phyloP scores from a whole-genome alignment of 2,888 invertebrate genomes.

The Dasypolia templi region DNA sequence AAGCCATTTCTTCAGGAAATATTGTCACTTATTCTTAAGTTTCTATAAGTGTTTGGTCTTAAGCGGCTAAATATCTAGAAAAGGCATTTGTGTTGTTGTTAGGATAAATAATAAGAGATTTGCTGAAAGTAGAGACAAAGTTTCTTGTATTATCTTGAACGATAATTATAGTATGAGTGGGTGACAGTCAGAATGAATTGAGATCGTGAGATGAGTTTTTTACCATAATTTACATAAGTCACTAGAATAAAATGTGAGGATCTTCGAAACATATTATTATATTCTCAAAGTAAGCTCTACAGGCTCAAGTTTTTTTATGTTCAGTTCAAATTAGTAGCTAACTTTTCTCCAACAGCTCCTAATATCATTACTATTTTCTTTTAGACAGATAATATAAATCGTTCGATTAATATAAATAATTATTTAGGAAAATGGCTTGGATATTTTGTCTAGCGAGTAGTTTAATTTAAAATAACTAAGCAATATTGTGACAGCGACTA shows the following conservation, averaged over 20 bases:
- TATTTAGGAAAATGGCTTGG: too few relatives aligned
- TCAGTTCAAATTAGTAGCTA: too few relatives aligned
- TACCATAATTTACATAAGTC: background rate
- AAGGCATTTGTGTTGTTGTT: background rate
- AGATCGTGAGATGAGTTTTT: background rate
- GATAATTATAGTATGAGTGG: background rate
- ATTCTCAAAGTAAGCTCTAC: too few relatives aligned
- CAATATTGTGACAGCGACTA: too few relatives aligned
- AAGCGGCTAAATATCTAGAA: background rate
- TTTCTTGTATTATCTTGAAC: background rate
- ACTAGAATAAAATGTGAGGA: background rate
- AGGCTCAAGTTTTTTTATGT: too few relatives aligned
- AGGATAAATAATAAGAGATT: background rate
- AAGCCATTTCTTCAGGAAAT: slow-evolving; percentile 3
- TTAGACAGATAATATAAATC: too few relatives aligned
- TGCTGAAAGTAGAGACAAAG: background rate
- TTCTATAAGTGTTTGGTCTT: slow-evolving; percentile 7
- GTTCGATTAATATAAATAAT: too few relatives aligned
- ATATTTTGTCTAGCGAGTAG: too few relatives aligned
- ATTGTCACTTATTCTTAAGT: background rate
- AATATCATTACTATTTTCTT: too few relatives aligned
- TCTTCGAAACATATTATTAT: too few relatives aligned
- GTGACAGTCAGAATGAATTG: background rate
- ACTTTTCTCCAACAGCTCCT: too few relatives aligned
- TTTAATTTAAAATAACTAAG: too few relatives aligned